Percentiles rank a stretch among this genome's conserved stretches.
Conservation (phyloP, 2,113 vertebrate species). For the Mungos mungo region DNA sequence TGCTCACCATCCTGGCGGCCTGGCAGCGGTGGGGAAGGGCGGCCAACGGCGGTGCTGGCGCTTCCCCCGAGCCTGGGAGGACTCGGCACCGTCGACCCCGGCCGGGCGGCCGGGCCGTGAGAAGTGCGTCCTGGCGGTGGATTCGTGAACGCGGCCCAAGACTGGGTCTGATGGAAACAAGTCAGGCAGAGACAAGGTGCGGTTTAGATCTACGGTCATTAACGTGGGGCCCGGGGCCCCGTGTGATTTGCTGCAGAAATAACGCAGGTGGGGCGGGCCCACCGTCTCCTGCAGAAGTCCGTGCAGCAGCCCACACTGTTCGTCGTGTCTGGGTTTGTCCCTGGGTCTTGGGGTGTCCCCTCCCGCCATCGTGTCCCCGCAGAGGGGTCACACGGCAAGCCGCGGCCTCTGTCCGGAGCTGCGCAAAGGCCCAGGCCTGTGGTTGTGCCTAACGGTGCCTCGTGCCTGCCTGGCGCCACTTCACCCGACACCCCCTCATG, state of each 20-base stretch:
- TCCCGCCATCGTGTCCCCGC: accelerated
- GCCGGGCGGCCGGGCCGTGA: too few relatives aligned
- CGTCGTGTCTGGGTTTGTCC: accelerated
- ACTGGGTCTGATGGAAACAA: too few relatives aligned
- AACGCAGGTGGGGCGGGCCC: accelerated
- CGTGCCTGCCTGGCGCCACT: accelerated
- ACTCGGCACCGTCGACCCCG: too few relatives aligned
- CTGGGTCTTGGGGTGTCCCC: accelerated
- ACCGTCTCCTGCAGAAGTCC: not conserved
- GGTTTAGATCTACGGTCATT: too few relatives aligned
- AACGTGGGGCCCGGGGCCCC: too few relatives aligned
- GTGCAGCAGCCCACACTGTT: accelerated
- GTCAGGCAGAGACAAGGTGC: too few relatives aligned
- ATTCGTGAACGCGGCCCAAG: too few relatives aligned
- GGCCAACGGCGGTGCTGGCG: too few relatives aligned
- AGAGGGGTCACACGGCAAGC: accelerated
- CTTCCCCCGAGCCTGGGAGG: too few relatives aligned
- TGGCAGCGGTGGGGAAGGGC: too few relatives aligned
- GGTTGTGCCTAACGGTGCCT: accelerated
- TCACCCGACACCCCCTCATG: accelerated
- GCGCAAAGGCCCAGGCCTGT: not conserved
- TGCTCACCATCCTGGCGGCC: too few relatives aligned
- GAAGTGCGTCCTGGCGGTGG: too few relatives aligned
- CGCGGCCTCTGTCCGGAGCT: accelerated
- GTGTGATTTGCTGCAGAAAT: not conserved